A percentile compares a stretch with the other conserved stretches of the same genome.
Evolutionary conservation across 2,113 vertebrate genomes (phyloP).

Genomic region (Pipa parva): DNA sequence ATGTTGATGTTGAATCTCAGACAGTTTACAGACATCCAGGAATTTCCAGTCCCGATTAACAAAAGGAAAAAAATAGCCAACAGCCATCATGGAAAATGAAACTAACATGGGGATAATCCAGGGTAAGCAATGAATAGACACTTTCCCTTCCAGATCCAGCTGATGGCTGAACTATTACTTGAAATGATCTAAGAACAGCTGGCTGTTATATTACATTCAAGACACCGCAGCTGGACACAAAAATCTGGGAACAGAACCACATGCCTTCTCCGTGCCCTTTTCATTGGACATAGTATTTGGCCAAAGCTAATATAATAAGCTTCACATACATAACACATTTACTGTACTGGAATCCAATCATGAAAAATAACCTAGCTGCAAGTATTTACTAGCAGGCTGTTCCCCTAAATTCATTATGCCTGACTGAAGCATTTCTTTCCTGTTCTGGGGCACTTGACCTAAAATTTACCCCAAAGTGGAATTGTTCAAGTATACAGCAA

Average conservation of each 20-base stretch:
- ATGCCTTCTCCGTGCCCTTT: not conserved
- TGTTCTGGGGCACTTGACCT: not conserved
- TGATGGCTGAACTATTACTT: not conserved
- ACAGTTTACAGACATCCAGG: not conserved
- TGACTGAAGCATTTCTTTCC: not conserved
- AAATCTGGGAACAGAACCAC: not conserved
- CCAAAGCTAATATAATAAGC: not conserved
- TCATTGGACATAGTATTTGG: not conserved
- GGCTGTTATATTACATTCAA: not conserved
- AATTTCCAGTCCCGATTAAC: not conserved
- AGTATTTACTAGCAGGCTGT: not conserved
- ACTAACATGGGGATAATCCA: not conserved
- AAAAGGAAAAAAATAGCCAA: not conserved
- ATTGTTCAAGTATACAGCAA: too few relatives aligned
- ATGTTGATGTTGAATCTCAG: not conserved
- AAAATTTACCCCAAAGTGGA: too few relatives aligned
- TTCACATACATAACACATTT: not conserved
- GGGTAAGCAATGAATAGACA: not conserved
- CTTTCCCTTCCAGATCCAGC: not conserved
- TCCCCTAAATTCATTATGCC: not conserved
- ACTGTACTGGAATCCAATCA: not conserved
- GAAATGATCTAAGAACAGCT: slow-evolving; percentile 1
- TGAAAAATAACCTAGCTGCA: not conserved
- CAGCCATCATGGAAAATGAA: not conserved
- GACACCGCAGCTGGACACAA: not conserved